These are phyloP conservation scores for Phyllotreta striolata DNA, from an alignment of 2,888 invertebrate genomes.

Conservation along the genomic window DNA sequence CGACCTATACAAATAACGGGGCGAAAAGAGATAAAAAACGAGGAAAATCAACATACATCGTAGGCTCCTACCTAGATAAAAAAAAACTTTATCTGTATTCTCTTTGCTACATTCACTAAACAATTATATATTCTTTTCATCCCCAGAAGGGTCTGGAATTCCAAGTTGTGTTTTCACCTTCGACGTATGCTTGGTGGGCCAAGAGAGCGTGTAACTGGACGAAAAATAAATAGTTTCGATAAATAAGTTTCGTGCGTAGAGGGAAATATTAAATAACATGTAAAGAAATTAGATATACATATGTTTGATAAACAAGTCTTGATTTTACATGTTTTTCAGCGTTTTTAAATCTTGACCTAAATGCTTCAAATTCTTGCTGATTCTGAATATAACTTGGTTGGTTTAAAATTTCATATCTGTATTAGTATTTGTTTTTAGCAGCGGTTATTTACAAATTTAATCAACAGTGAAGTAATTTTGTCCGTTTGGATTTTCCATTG, in stretches of 20 bases:
- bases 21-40: constrained; percentile 1
- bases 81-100: constrained; percentile 15
- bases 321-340: no score
- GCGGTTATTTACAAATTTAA: no score
- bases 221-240: no score
- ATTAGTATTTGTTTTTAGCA: no score
- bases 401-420: no score
- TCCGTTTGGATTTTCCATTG: neutral
- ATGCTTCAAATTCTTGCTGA: no score
- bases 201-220: neutral
- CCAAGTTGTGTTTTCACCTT: constrained; percentile 17
- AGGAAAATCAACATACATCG: constrained; percentile 2
- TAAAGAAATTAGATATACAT: no score
- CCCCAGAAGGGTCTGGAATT: constrained; percentile 18
- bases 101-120: constrained; percentile 9
- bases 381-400: no score
- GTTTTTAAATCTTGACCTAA: no score
- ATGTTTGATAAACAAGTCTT: no score
- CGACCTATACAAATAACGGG: constrained; percentile 3
- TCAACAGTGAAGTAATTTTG: neutral
- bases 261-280: no score
- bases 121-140: constrained; percentile 34
- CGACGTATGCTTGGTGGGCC: constrained; percentile 7
- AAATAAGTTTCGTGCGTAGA: no score
- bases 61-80: constrained; percentile 7